Base-by-base conservation (phyloP, 1,140 invertebrate genomes). In the Saccostrea cuccullata region DNA sequence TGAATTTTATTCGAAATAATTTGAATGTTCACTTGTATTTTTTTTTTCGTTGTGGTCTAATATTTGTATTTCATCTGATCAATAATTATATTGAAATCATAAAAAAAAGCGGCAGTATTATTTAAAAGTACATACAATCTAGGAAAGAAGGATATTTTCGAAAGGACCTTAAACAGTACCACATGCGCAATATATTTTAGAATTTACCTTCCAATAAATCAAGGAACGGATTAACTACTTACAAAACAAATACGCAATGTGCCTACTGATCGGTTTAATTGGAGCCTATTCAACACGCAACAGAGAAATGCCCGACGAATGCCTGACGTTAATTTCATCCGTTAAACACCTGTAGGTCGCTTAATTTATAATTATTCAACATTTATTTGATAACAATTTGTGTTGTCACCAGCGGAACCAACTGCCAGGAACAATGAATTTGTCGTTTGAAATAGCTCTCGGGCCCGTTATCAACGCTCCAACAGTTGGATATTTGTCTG, bases 291-390 rank as follows among this genome's bases (percentile, higher is more conserved):
- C 40, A 55, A 55, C 40, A 40, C 55, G 40, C 40, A 55, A 55
- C 55, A 55, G 36, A 55, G 55, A 23, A 84, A 84, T 55, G 40
- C 47, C n/a, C 5, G 82, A 36, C 82, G 55, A 84, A 20, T 17
- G 40, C 4, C 8, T 84, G 82, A 84, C 82, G 82, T 84, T 84
- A 56, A 84, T 84, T 84, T 55, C 55, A 55, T 40, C 82, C 40
- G 82, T 84, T 84, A 84, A 55, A 84, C 82, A 84, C 82, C 82
- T 84, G 55, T 84, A 55, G 55, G 40, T 55, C 47, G 55, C 23
- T 84, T 84, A 84, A 84, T 55, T 84, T 84, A 84, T 56, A 84
- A 84, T 84, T 84, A 84, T 56, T 84, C 82, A 84, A 84, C 82
- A 84, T 56, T 84, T 84, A 84, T 56, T 56, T 56, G 82, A 84